Conservation (phyloP, 2,113 vertebrate species). For the Lichenostomus cassidix region DNA sequence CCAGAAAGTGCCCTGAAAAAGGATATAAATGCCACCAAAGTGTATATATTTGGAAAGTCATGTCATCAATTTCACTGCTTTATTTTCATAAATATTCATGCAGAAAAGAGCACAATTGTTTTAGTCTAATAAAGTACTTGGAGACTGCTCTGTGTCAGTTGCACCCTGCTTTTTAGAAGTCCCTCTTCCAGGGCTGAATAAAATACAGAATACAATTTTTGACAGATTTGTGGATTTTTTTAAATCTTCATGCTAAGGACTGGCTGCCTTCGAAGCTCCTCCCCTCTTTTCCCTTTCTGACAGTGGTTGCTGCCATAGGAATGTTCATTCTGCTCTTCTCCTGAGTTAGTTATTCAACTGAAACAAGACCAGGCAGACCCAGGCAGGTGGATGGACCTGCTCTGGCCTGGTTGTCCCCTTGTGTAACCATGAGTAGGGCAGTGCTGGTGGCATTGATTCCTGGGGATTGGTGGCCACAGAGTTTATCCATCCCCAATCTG, state of each 20-base stretch:
- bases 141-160: neutral
- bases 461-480: neutral
- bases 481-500: neutral
- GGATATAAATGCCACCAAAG: neutral
- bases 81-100: neutral
- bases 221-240: conserved; percentile 16
- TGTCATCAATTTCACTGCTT: neutral
- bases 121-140: neutral
- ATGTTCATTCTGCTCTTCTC: neutral
- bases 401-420: neutral
- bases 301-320: neutral
- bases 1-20: neutral
- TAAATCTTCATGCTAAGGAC: neutral
- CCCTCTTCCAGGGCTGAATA: neutral
- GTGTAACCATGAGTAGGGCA: neutral
- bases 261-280: neutral
- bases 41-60: neutral
- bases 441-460: neutral
- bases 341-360: neutral
- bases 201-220: neutral
- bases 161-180: neutral
- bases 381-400: neutral
- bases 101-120: neutral
- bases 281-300: neutral
- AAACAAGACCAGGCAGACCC: neutral